Percentiles rank a stretch among this genome's conserved stretches.
Evolutionary conservation across 2,113 vertebrate species (phyloP).

Genomic region (Megaceryle torquata): DNA sequence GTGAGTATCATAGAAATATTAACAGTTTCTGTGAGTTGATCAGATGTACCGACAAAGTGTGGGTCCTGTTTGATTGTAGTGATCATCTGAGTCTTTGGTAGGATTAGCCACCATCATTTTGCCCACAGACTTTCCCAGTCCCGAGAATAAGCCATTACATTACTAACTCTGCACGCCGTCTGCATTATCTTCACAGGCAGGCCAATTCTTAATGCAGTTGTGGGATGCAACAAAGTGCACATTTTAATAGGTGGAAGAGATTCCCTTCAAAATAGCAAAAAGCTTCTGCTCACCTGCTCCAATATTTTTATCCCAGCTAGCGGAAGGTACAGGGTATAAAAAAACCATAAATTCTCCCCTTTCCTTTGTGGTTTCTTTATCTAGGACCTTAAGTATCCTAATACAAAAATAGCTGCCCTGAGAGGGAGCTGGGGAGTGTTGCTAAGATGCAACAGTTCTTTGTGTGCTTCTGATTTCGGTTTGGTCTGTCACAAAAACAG

Average conservation of each 20-base stretch:
- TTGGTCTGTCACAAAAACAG: background rate
- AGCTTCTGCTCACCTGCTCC: background rate
- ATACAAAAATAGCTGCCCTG: background rate
- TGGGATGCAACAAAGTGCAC: background rate
- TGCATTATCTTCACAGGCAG: background rate
- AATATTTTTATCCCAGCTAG: background rate
- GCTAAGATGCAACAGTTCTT: background rate
- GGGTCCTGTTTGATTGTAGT: background rate
- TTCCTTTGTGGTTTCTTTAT: background rate
- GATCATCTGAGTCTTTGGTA: background rate
- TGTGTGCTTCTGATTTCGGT: background rate
- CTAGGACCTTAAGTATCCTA: background rate
- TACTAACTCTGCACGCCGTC: too few relatives aligned
- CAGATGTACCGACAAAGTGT: background rate
- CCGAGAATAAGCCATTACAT: background rate
- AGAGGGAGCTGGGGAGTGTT: background rate
- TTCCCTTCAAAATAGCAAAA: background rate
- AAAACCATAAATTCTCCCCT: background rate
- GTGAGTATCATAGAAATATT: background rate
- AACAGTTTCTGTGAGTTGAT: background rate
- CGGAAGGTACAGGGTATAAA: background rate
- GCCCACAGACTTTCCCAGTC: background rate
- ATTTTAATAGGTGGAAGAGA: background rate
- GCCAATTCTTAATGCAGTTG: background rate
- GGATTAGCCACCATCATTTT: background rate